Evolutionary conservation across 2,797 vertebrate species (phyloP).

Genomic region (Ibycter americanus): DNA sequence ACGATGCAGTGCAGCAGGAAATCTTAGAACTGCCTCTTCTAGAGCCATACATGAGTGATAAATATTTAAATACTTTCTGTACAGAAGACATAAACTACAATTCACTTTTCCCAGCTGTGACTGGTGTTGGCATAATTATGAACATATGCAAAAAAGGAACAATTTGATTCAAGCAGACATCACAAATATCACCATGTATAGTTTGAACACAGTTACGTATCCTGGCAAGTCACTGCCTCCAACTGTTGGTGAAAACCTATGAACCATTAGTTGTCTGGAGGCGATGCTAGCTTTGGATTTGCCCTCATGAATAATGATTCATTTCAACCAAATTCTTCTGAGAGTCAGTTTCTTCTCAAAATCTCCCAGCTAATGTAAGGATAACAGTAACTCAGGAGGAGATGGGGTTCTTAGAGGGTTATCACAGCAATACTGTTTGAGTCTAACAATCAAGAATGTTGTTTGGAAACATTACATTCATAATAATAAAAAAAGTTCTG

Average conservation of each 20-base stretch:
- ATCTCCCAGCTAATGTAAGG: constrained; percentile 14
- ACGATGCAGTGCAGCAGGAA: neutral
- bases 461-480: constrained; percentile 61
- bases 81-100: neutral
- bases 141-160: constrained; percentile 30
- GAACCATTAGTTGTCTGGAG: constrained; percentile 28
- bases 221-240: constrained; percentile 41
- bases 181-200: neutral
- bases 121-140: constrained; percentile 18
- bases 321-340: constrained; percentile 27
- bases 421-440: constrained; percentile 46
- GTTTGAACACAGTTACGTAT: neutral
- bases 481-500: constrained; percentile 38
- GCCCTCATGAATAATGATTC: neutral
- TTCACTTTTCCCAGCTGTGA: constrained; percentile 12
- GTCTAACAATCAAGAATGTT: constrained; percentile 47
- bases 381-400: constrained; percentile 54
- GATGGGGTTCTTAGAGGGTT: constrained; percentile 54
- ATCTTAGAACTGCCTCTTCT: neutral
- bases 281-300: constrained; percentile 34
- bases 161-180: constrained; percentile 40
- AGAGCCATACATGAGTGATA: neutral
- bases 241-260: constrained; percentile 54
- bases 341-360: constrained; percentile 37
- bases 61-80: constrained; percentile 40